Conservation (phyloP, 1,140 invertebrate species). For the Microplitis mediator region DNA sequence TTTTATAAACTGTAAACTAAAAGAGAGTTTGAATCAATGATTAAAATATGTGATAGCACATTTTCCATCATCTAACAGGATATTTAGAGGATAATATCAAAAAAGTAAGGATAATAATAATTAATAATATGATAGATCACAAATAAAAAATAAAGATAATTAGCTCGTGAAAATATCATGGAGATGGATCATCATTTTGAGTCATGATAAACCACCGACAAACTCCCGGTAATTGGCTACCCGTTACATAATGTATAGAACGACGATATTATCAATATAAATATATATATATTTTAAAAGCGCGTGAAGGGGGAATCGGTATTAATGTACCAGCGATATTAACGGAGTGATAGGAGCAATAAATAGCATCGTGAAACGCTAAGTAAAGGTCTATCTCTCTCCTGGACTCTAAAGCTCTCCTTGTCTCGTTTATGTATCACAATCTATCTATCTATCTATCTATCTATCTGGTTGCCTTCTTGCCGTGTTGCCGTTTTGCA, state of each 20-base stretch:
- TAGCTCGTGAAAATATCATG: neutral
- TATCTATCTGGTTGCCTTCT: neutral
- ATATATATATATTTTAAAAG: neutral
- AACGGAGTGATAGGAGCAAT: constrained; percentile 22
- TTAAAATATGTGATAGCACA: neutral
- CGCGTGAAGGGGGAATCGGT: neutral
- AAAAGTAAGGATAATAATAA: too few species aligned
- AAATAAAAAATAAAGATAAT: neutral
- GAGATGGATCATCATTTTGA: neutral
- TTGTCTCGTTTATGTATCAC: neutral
- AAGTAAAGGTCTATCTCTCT: neutral
- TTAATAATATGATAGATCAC: too few species aligned
- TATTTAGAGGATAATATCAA: too few species aligned
- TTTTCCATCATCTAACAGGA: neutral
- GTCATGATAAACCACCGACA: constrained; percentile 25
- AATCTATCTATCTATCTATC: neutral
- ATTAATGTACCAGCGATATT: constrained; percentile 28
- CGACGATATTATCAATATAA: constrained; percentile 27
- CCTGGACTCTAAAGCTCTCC: too few species aligned
- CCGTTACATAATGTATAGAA: constrained; percentile 24
- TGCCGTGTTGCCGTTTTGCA: neutral
- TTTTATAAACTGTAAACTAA: too few species aligned
- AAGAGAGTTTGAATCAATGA: neutral
- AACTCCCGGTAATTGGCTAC: constrained; percentile 27
- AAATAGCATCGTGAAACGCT: constrained; percentile 13